Evolutionary conservation across 1,140 invertebrate genomes (phyloP), one percentile per base, ranked within the genome.

Genomic region (Ceratina calcarata): DNA sequence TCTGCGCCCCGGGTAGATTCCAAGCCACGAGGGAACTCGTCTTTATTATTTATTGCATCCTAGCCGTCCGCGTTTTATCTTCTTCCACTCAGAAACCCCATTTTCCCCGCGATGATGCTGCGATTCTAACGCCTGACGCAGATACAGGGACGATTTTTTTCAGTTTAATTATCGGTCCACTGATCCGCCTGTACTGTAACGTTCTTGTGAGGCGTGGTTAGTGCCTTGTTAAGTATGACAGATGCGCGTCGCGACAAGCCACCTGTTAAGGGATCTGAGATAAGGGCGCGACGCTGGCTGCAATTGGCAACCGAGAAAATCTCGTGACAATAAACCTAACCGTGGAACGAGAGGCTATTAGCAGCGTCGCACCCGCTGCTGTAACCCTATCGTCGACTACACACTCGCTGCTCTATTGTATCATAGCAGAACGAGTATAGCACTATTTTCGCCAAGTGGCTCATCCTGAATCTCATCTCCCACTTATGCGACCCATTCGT

Each of bases 11-110:
- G 61, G 72, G 61, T 80, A 60, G 58, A 61, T 77, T 80, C 57
- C 49, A 22, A 61, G 74, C 68, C 82, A 82, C 77, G 60, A 62
- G 80, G 78, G 82, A 76, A 68, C 75, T 70, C 67, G 69, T 82
- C 65, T 88, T 89, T 87, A 90, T 91, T 91, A 91, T 90, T 91
- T 90, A 90, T 91, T 78, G 83, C 88, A 81, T 51, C 75, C 64
- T 77, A 83, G 37, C 37, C 37, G 37, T 7, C 37, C 37, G 37
- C 76, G 22, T 58, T 51, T 22, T 68, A 49, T 45, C 27, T 57
- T 57, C 45, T 62, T 24, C 65, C 58, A 32, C 61, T 32, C 55
- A 49, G 13, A 70, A 53, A 45, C 37, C 37, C n/a, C 66, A 32
- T 45, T 67, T 20, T 68, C 32, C 16, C 18, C n/a, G 7, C 37